Percentiles rank a stretch among this genome's conserved stretches.
Evolutionary conservation across 2,797 vertebrate species (phyloP).

Genomic region (Gastrophryne carolinensis): DNA sequence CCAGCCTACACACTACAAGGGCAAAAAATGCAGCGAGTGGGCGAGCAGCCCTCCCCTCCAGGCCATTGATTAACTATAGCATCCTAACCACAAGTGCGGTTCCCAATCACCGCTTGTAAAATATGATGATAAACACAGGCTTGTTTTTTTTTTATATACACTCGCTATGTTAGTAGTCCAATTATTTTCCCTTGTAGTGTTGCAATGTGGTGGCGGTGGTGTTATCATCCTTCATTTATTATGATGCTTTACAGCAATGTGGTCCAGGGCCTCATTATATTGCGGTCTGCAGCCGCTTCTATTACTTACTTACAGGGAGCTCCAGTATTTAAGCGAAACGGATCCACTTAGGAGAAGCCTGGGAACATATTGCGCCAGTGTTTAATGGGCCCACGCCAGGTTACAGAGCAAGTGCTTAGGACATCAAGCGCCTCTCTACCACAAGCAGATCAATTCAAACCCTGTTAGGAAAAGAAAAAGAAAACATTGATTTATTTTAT

Average conservation of each 20-base stretch:
- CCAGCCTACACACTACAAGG: conserved; percentile 40
- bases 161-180: neutral
- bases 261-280: neutral
- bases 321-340: conserved; percentile 1
- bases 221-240: too few species aligned
- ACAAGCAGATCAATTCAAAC: conserved; percentile 39
- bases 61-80: conserved; percentile 24
- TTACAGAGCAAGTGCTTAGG: conserved; percentile 10
- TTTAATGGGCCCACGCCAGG: conserved; percentile 27
- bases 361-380: neutral
- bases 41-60: conserved; percentile 12
- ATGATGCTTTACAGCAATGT: neutral
- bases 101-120: neutral
- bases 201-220: neutral
- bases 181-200: conserved; percentile 5
- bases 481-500: conserved; percentile 37
- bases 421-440: neutral
- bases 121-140: conserved; percentile 21
- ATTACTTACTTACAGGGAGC: neutral
- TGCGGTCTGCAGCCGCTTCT: neutral
- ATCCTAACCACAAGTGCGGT: conserved; percentile 14
- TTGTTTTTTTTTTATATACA: conserved; percentile 23
- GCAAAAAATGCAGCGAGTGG: conserved; percentile 32
- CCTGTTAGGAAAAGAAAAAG: conserved; percentile 33
- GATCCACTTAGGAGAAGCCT: conserved; percentile 1